Percentiles rank a stretch among this genome's conserved stretches.
Evolutionary conservation across 2,888 invertebrate genomes (phyloP).

Genomic region (Tetragonula carbonaria): DNA sequence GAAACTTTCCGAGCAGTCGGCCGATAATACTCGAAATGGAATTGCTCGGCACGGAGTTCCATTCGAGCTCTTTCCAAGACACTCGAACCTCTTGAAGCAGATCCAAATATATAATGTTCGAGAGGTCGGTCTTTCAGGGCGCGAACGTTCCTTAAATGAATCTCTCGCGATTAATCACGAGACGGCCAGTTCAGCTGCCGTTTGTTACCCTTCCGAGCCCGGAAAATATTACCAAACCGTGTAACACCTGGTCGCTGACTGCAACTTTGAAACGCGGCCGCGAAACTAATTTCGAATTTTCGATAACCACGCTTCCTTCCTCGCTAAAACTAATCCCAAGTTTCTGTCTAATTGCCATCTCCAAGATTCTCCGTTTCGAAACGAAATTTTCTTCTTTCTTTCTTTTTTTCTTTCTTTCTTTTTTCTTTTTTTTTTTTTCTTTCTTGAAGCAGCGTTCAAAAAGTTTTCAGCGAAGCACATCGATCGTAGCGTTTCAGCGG

Average conservation of each 20-base stretch:
- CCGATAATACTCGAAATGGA: neutral
- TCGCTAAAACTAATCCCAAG: conserved; percentile 47
- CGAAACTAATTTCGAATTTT: conserved; percentile 58
- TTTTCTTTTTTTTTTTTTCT: neutral
- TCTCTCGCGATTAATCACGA: conserved; percentile 67
- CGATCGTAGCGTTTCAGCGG: neutral
- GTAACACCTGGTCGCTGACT: conserved; percentile 67
- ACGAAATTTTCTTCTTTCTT: neutral
- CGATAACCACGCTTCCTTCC: conserved; percentile 35
- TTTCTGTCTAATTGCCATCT: neutral
- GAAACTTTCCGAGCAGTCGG: neutral
- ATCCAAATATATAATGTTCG: neutral
- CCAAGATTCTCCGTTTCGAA: neutral
- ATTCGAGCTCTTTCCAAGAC: neutral
- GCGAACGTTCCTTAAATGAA: conserved; percentile 56
- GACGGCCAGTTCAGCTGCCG: conserved; percentile 57
- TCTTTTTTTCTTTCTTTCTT: neutral
- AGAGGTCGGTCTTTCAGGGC: neutral
- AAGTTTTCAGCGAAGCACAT: neutral
- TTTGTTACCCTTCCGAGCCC: conserved; percentile 55
- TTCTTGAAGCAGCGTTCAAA: neutral
- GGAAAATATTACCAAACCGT: conserved; percentile 62
- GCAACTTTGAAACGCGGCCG: conserved; percentile 49
- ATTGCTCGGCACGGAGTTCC: neutral
- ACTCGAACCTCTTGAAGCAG: neutral